These are phyloP conservation scores for Nothoprocta perdicaria DNA, from an alignment of 2,113 vertebrate species.

Conservation along the genomic window DNA sequence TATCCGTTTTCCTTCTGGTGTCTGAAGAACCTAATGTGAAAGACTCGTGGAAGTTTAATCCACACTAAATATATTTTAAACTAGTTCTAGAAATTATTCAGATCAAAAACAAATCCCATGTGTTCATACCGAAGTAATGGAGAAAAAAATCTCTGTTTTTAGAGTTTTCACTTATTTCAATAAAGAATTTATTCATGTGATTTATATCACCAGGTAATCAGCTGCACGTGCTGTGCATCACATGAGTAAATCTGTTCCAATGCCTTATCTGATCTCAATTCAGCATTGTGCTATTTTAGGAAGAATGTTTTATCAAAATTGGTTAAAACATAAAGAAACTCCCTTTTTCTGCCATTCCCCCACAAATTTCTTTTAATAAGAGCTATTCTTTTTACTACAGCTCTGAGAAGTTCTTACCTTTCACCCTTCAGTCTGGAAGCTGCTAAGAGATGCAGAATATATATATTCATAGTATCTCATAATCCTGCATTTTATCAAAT, in stretches of 20 bases:
- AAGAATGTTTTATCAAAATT: background rate
- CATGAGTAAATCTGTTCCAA: background rate
- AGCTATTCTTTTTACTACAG: background rate
- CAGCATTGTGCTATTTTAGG: background rate
- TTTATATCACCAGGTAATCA: background rate
- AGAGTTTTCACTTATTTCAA: background rate
- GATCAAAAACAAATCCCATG: background rate
- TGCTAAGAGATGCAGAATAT: background rate
- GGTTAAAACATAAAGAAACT: background rate
- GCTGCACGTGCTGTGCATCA: background rate
- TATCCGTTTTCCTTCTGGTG: background rate
- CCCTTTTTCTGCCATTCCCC: background rate
- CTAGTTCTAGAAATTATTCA: background rate
- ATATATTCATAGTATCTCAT: background rate
- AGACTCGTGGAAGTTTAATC: background rate
- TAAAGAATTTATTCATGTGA: background rate
- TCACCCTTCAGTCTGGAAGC: background rate
- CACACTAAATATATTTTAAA: background rate
- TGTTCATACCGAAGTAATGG: background rate
- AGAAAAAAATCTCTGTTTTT: background rate
- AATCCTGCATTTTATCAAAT: background rate
- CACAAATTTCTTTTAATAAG: background rate
- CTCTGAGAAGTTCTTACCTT: background rate
- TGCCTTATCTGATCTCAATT: background rate
- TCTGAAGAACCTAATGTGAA: background rate